These are phyloP conservation scores for Chaenodraco wilsoni DNA, from an alignment of 2,797 vertebrate genomes.

Conservation along the genomic window DNA sequence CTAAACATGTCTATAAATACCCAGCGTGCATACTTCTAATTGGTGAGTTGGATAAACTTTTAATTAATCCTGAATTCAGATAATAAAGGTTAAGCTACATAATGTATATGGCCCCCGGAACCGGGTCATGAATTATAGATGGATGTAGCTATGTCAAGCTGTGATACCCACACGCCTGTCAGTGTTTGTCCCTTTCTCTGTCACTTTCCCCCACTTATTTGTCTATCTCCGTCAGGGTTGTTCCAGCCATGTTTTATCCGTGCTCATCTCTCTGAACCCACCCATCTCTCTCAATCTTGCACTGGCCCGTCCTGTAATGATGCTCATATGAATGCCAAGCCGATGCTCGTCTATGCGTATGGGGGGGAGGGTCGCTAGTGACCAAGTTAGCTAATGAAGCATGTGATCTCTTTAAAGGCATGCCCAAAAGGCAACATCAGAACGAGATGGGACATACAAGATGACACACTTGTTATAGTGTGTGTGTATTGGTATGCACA, in stretches of 20 bases:
- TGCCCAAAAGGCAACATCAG: constrained; percentile 49
- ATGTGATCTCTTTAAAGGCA: constrained; percentile 78
- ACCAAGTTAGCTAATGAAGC: constrained; percentile 80
- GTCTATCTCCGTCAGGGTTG: constrained; percentile 22
- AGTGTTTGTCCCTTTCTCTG: constrained; percentile 39
- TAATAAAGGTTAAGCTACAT: constrained; percentile 58
- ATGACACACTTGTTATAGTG: constrained; percentile 43
- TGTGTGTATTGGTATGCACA: not conserved
- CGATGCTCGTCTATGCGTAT: not conserved
- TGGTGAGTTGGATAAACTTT: constrained; percentile 18
- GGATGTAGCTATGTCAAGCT: constrained; percentile 62
- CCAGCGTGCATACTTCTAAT: constrained; percentile 14
- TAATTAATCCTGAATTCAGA: constrained; percentile 42
- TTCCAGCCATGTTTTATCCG: constrained; percentile 22
- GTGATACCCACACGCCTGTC: constrained; percentile 57
- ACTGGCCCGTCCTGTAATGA: constrained; percentile 14
- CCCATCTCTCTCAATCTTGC: constrained; percentile 30
- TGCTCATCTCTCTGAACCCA: constrained; percentile 13
- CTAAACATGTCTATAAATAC: constrained; percentile 25
- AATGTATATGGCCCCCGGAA: constrained; percentile 51
- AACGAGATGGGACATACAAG: constrained; percentile 32
- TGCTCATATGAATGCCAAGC: constrained; percentile 30
- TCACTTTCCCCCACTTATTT: constrained; percentile 41
- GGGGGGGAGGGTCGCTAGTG: constrained; percentile 60
- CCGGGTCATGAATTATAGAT: constrained; percentile 71